Evolutionary conservation across 2,888 invertebrate species (phyloP).

Genomic region (Xylophagus ater): DNA sequence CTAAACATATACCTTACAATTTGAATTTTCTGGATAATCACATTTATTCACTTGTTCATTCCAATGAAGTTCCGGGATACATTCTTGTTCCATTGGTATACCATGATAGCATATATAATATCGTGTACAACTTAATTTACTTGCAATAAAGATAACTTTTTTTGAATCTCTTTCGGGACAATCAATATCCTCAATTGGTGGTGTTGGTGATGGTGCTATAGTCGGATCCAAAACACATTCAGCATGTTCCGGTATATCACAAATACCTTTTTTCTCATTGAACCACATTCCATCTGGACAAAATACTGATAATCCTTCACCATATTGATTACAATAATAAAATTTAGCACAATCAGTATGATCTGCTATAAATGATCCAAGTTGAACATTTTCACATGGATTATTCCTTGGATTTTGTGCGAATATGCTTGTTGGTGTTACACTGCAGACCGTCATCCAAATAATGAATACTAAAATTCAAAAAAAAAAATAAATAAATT

Average conservation of each 20-base stretch:
- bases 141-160: slow-evolving; percentile 26
- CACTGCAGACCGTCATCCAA: too few species aligned
- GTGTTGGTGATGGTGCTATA: neutral
- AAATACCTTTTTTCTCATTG: slow-evolving; percentile 29
- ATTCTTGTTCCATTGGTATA: slow-evolving; percentile 29
- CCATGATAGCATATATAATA: slow-evolving; percentile 37
- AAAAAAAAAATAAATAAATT: too few species aligned
- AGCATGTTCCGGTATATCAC: slow-evolving; percentile 28
- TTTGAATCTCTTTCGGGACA: slow-evolving; percentile 11
- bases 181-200: slow-evolving; percentile 1
- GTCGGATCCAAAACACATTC: slow-evolving; percentile 19
- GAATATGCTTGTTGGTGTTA: too few species aligned
- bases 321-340: slow-evolving; percentile 28
- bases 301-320: slow-evolving; percentile 26
- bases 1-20: slow-evolving; percentile 22
- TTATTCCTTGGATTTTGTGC: too few species aligned
- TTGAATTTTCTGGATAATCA: slow-evolving; percentile 29
- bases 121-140: slow-evolving; percentile 27
- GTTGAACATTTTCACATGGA: slow-evolving; percentile 23
- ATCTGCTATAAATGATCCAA: slow-evolving; percentile 30
- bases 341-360: slow-evolving; percentile 29
- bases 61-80: slow-evolving; percentile 32
- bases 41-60: slow-evolving; percentile 27
- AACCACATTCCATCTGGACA: slow-evolving; percentile 35
- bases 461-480: too few species aligned